Evolutionary conservation across 2,888 invertebrate genomes (phyloP).

Genomic region (Ptychoptera albimana): DNA sequence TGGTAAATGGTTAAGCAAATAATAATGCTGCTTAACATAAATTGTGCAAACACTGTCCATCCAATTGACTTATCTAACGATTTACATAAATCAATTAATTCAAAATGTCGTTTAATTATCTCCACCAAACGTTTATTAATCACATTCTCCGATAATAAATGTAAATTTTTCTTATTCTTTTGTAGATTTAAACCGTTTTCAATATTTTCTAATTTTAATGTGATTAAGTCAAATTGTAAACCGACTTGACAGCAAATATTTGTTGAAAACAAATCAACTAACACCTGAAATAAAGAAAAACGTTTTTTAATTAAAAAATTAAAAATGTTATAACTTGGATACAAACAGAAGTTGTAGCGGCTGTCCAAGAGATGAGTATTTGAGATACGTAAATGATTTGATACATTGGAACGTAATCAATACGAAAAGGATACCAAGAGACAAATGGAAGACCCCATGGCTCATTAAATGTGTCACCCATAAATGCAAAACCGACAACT

Average conservation of each 20-base stretch:
- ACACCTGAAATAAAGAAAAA: not conserved
- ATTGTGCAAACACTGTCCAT: constrained; percentile 4
- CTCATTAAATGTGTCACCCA: constrained; percentile 1
- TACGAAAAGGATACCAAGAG: constrained; percentile 3
- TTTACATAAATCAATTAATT: not conserved
- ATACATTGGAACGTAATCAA: not conserved
- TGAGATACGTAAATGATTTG: constrained; percentile 3
- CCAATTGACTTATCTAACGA: not conserved
- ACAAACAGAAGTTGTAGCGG: not conserved
- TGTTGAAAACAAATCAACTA: not conserved
- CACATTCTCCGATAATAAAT: not conserved
- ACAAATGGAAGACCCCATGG: constrained; percentile 2
- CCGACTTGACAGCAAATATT: constrained; percentile 1
- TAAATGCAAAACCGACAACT: not conserved
- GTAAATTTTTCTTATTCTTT: not conserved
- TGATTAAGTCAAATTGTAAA: constrained; percentile 1
- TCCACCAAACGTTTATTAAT: not conserved
- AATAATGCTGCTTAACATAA: not conserved
- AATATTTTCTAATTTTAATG: too few relatives aligned
- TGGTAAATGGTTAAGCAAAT: constrained; percentile 1
- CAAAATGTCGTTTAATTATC: not conserved
- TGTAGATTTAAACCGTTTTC: not conserved
- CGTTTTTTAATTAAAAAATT: not conserved
- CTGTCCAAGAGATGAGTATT: not conserved
- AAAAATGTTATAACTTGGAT: not conserved